phyloP scores from a whole-genome alignment of 2,888 invertebrate species.

The Melipona bicolor region DNA sequence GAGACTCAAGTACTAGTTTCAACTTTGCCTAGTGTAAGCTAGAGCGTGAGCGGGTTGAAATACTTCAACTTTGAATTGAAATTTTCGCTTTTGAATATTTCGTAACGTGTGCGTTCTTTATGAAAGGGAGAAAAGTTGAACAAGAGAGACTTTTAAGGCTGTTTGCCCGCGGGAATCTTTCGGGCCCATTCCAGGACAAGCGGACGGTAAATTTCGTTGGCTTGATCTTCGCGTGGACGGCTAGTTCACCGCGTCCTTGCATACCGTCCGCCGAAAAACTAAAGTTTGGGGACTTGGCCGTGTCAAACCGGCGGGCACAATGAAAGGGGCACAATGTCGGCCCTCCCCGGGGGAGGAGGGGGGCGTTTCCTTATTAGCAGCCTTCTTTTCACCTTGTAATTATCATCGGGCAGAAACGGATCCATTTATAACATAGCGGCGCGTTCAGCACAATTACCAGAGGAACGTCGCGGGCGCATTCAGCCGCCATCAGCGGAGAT shows the following conservation, averaged over 20 bases:
- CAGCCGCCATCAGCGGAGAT: conserved; percentile 57
- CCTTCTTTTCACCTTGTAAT: conserved; percentile 48
- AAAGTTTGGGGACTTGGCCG: neutral
- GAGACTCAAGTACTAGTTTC: conserved; percentile 6
- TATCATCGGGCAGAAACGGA: conserved; percentile 57
- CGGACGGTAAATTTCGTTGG: conserved; percentile 5
- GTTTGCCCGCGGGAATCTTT: conserved; percentile 13
- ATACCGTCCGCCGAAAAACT: neutral
- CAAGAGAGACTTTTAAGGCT: conserved; percentile 8
- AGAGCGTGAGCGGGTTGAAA: neutral
- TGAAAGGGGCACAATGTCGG: conserved; percentile 21
- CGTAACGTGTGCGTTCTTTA: neutral
- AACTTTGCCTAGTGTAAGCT: neutral
- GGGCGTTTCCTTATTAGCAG: conserved; percentile 42
- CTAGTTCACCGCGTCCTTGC: neutral
- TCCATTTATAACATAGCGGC: conserved; percentile 42
- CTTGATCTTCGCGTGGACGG: conserved; percentile 2
- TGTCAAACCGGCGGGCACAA: conserved; percentile 26
- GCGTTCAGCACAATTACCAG: conserved; percentile 57
- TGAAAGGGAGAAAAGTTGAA: conserved; percentile 1
- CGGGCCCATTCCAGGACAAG: conserved; percentile 7
- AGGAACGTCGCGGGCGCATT: conserved; percentile 45
- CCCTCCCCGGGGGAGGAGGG: neutral
- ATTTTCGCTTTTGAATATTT: conserved; percentile 17
- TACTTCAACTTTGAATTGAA: neutral